Evolutionary conservation across 2,888 invertebrate species (phyloP).

Genomic region (Branchipolynoe longqiensis): DNA sequence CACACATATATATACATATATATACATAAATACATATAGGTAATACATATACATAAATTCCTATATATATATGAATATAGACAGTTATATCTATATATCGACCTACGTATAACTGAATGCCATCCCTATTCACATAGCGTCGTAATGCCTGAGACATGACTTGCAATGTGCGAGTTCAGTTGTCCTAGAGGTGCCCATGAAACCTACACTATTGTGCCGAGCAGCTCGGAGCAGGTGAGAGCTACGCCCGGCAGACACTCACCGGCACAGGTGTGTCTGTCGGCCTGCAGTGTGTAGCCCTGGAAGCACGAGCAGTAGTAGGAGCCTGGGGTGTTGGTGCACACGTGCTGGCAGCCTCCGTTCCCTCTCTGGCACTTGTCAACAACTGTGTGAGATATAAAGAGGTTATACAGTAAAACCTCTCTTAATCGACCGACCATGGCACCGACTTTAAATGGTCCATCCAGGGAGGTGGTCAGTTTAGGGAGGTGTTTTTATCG

Average conservation of each 20-base stretch:
- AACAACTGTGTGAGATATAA: slow-evolving; percentile 41
- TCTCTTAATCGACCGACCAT: no score
- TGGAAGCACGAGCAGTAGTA: slow-evolving; percentile 53
- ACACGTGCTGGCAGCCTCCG: slow-evolving; percentile 65
- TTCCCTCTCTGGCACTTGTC: slow-evolving; percentile 62
- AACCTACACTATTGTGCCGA: background rate
- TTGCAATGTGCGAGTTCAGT: no score
- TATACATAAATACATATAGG: background rate
- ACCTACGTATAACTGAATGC: no score
- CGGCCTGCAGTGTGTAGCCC: slow-evolving; percentile 18
- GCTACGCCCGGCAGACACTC: no score
- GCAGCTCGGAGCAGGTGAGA: background rate
- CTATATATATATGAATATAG: no score
- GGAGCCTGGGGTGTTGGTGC: slow-evolving; percentile 55
- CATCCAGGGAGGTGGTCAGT: no score
- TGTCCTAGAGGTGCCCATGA: background rate
- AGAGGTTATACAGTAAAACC: no score
- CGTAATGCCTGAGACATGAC: no score
- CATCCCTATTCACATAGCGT: no score
- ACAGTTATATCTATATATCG: no score
- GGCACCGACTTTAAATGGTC: background rate
- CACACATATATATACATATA: background rate
- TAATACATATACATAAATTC: no score
- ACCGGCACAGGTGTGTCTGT: slow-evolving; percentile 51
- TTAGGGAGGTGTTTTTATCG: no score